Base-by-base conservation (phyloP, 2,113 vertebrate species). In the Vidua chalybeata region DNA sequence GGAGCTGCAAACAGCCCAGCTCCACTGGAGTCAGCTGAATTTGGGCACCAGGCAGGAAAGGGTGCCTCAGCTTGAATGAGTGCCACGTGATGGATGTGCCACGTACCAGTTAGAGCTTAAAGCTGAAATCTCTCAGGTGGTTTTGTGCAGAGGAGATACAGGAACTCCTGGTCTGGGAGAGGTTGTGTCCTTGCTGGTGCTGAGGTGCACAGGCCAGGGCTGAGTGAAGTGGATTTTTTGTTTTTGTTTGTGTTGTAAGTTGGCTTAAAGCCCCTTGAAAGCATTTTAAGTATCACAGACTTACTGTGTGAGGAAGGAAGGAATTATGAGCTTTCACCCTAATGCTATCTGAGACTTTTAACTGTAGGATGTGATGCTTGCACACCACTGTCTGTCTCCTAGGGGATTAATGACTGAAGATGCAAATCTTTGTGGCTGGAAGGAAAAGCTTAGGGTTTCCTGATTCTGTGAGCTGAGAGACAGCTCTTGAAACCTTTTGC, bases 91-190 rank as follows among this genome's bases (percentile, higher is more conserved):
- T 64, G 45, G 81, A 76, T 67, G 66, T 45, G 54, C 39, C 30
- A 9, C 0, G 0, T 3, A 11, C 27, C 49, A 41, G 56, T 13
- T 1, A 54, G 51, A 58, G 62, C 26, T 61, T 6, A 33, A 49
- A 81, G 51, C 43, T 71, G 48, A 39, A 62, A 54, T 37, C 33
- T n/a, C 0, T 24, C 59, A 24, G 8, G 58, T 56, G 62, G 19
- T 13, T 90, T 49, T 45, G 56, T 51, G 72, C 28, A 28, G 3
- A 8, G 39, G 37, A 43, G 52, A 2, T 3, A 1, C 31, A 81
- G 33, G 64, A 62, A 6, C 14, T 55, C 14, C 69, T 48, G 66
- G 15, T 11, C 18, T 37, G 39, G 74, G 46, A 51, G 54, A 37
- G 21, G 26, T 3, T 11, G 18, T 55, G 52, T 77, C 52, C 37